Conservation (phyloP, 1,140 invertebrate genomes). For the Triops cancriformis region DNA sequence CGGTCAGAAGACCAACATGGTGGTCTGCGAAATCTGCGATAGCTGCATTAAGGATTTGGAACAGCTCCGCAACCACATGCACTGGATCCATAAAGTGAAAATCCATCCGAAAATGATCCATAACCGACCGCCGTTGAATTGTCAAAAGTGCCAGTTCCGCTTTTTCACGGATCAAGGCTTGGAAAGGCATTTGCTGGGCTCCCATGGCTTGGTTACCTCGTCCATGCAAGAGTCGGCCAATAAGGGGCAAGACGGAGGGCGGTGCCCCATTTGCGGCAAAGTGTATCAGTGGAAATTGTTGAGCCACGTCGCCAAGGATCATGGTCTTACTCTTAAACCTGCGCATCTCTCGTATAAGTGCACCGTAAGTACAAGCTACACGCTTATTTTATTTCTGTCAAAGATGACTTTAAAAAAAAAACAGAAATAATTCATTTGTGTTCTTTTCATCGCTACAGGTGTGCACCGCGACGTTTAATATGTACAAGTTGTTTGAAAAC, state of each 20-base stretch:
- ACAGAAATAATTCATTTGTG: no score
- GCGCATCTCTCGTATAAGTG: conserved; percentile 89
- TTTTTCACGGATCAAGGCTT: conserved; percentile 78
- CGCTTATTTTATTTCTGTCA: no score
- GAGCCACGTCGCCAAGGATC: conserved; percentile 81
- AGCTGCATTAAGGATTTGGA: conserved; percentile 90
- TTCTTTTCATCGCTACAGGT: conserved; percentile 45
- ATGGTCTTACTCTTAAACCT: conserved; percentile 80
- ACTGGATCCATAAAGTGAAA: conserved; percentile 93
- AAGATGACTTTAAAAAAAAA: no score
- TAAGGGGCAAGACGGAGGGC: conserved; percentile 83
- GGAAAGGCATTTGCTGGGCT: conserved; percentile 83
- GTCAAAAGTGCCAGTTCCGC: conserved; percentile 88
- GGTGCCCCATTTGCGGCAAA: conserved; percentile 85
- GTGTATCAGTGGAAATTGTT: conserved; percentile 87
- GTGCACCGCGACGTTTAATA: conserved; percentile 84
- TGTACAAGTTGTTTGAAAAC: conserved; percentile 91
- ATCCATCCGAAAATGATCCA: conserved; percentile 95
- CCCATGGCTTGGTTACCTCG: conserved; percentile 85
- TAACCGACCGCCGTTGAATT: conserved; percentile 85
- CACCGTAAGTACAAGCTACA: conserved; percentile 44
- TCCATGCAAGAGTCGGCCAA: conserved; percentile 94
- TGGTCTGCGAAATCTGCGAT: conserved; percentile 92
- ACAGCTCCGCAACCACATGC: conserved; percentile 86
- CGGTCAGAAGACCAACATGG: conserved; percentile 63